phyloP scores from a whole-genome alignment of 2,888 invertebrate species.

The Camponotus fellah region DNA sequence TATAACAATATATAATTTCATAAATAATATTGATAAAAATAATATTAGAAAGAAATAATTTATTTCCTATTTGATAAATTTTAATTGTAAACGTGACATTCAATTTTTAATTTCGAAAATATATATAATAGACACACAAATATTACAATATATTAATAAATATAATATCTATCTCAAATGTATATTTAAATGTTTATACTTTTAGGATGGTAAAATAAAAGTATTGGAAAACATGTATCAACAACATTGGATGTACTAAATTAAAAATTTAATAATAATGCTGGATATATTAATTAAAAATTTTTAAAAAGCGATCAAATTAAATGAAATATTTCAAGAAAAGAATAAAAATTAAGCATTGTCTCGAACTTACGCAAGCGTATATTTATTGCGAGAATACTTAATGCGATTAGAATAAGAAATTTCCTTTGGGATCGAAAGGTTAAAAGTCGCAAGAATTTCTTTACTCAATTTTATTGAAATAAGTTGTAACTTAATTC shows the following conservation, averaged over 20 bases:
- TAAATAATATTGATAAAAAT: neutral
- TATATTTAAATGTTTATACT: neutral
- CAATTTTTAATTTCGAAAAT: neutral
- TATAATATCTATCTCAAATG: neutral
- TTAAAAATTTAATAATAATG: neutral
- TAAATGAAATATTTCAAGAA: constrained; percentile 9
- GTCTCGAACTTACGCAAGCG: neutral
- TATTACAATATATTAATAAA: neutral
- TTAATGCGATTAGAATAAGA: constrained; percentile 8
- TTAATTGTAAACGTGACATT: neutral
- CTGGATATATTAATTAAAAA: neutral
- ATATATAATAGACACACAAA: neutral
- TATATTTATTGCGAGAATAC: neutral
- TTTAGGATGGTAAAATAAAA: neutral
- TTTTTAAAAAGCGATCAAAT: neutral
- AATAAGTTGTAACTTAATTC: constrained; percentile 3
- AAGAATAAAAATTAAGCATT: constrained; percentile 1
- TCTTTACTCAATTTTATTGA: neutral
- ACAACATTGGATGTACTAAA: neutral
- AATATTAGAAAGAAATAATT: neutral
- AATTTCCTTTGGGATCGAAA: neutral
- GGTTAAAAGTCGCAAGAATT: neutral
- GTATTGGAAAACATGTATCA: neutral
- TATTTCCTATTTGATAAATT: neutral
- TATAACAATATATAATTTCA: neutral